Evolutionary conservation across 2,113 vertebrate species (phyloP), one percentile per base, ranked within the genome.

Genomic region (Bungarus multicinctus): DNA sequence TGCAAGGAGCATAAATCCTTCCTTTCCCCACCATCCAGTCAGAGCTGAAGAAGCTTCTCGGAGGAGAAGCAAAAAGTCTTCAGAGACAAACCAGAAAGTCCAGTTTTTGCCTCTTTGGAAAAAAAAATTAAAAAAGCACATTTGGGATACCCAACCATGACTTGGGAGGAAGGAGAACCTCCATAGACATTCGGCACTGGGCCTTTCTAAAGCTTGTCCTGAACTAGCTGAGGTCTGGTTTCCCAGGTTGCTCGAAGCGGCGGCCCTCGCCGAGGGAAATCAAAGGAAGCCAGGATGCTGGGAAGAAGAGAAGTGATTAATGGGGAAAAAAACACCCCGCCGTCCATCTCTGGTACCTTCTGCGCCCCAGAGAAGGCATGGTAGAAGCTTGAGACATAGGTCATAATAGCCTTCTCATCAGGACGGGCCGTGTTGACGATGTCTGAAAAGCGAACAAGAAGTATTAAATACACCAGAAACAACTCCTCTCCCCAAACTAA

Each of bases 321-420:
- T 87, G 89, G 92, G 18, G 1, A 20, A 6, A 55, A 58, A 95
- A 95, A 93, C 87, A 92, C 39, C 94, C 50, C 23, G 57, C 57
- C 23, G 95, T 98, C 96, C 96, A 96, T 97, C 96, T 97, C 98
- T 95, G 98, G 98, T 99, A 99, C 99, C 99, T 99, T 99, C 98
- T 99, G 99, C 20, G 99, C 99, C 98, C 99, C 99, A 87, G 99
- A 99, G 97, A 99, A 99, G 95, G 99, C 99, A 98, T 99, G 99
- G 98, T 99, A 99, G 99, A 99, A 99, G 98, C 98, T 98, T 97
- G 99, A 99, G 96, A 99, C 99, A 98, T 99, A 99, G 96, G 99
- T 99, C 99, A 99, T 99, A 97, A 99, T 99, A 97, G 99, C 99
- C 98, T 99, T 99, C 98, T 99, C 99, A 97, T 99, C 99, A 53